Evolutionary conservation across 2,797 vertebrate genomes (phyloP).

Genomic region (Myoxocephalus aenaeus): DNA sequence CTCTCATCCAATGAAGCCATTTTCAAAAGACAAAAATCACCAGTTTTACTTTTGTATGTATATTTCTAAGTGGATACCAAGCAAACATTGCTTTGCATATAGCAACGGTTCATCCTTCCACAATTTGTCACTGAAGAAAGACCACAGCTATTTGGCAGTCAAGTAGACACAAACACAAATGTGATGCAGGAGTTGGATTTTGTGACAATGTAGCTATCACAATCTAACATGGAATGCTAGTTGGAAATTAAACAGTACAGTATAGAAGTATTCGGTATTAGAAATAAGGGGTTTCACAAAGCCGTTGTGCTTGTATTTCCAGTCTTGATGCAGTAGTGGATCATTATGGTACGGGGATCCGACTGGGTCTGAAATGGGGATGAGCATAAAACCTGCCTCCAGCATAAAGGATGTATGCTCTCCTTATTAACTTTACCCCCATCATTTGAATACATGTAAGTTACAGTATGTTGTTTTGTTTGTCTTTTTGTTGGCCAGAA

Average conservation of each 20-base stretch:
- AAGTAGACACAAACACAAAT: constrained; percentile 9
- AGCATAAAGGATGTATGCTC: constrained; percentile 53
- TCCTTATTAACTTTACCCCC: constrained; percentile 47
- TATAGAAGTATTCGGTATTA: not conserved
- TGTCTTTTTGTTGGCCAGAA: constrained; percentile 40
- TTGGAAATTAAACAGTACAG: not conserved
- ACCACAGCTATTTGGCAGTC: not conserved
- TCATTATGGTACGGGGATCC: constrained; percentile 9
- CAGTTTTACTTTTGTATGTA: not conserved
- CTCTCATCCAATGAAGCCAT: not conserved
- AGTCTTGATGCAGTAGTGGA: constrained; percentile 57
- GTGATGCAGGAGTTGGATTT: constrained; percentile 22
- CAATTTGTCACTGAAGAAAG: constrained; percentile 3
- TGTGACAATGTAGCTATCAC: constrained; percentile 21
- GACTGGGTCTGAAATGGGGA: constrained; percentile 24
- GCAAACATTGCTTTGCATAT: not conserved
- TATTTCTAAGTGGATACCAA: not conserved
- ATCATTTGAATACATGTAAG: constrained; percentile 17
- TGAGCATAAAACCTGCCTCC: constrained; percentile 49
- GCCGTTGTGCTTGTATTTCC: constrained; percentile 28
- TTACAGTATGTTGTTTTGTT: not conserved
- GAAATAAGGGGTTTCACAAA: not conserved
- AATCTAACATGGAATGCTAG: constrained; percentile 8
- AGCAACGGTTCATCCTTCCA: constrained; percentile 3
- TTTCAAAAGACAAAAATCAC: not conserved